A percentile compares a stretch with the other conserved stretches of the same genome.
These are phyloP conservation scores for Enteromius treurensis DNA, from an alignment of 2,797 vertebrate species.

Conservation along the genomic window DNA sequence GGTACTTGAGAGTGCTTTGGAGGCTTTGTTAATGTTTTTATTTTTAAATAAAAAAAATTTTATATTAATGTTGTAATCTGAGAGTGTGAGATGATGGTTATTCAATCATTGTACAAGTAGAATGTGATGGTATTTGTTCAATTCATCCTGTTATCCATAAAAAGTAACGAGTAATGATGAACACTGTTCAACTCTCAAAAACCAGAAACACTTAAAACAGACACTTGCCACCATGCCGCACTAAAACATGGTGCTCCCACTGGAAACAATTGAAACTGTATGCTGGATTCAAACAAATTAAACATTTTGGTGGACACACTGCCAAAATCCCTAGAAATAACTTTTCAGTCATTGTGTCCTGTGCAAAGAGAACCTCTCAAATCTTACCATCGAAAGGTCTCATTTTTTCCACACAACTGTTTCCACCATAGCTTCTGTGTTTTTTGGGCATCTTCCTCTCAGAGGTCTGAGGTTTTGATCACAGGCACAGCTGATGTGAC, in stretches of 20 bases:
- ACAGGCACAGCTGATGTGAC: constrained; percentile 25
- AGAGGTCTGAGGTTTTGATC: constrained; percentile 24
- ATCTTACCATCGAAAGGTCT: constrained; percentile 12
- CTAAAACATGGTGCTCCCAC: not conserved
- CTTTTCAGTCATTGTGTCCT: constrained; percentile 26
- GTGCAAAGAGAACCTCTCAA: constrained; percentile 29
- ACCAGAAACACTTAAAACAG: not conserved
- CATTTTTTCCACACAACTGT: constrained; percentile 7
- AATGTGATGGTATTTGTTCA: not conserved
- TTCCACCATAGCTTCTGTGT: constrained; percentile 30
- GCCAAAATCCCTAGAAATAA: constrained; percentile 45
- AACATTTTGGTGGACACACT: constrained; percentile 26
- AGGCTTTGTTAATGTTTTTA: not conserved
- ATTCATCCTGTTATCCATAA: not conserved
- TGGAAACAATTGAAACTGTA: not conserved
- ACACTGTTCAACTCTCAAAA: not conserved
- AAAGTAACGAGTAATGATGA: not conserved
- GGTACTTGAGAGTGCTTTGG: not conserved
- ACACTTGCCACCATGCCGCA: not conserved
- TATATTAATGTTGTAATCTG: not conserved
- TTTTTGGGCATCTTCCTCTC: constrained; percentile 3
- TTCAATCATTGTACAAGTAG: not conserved
- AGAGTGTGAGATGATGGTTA: not conserved
- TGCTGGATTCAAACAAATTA: not conserved
- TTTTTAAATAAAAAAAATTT: not conserved